phyloP scores from a whole-genome alignment of 2,797 vertebrate genomes.

The Geotrypetes seraphini region DNA sequence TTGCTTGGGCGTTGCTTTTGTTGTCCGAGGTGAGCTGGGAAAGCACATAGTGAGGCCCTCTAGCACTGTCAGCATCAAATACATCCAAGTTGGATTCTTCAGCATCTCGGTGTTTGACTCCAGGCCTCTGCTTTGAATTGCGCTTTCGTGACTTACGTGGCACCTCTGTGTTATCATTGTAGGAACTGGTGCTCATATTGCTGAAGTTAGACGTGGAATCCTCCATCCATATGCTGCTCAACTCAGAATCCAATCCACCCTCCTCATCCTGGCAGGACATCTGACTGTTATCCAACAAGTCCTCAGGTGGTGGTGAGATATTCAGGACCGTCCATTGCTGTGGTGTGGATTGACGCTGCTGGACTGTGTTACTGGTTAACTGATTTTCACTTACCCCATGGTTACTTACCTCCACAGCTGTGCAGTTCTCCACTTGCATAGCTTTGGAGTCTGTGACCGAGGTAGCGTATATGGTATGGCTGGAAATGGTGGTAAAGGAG shows the following conservation, averaged over 20 bases:
- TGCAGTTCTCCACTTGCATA: constrained; percentile 71
- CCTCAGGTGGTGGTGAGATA: constrained; percentile 95
- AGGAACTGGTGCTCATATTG: constrained; percentile 84
- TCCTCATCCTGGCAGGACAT: constrained; percentile 95
- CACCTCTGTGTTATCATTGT: constrained; percentile 98
- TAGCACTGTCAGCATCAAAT: constrained; percentile 97
- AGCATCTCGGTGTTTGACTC: constrained; percentile 70
- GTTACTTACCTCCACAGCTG: constrained; percentile 75
- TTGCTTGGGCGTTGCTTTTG: constrained; percentile 86
- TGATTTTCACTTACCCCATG: constrained; percentile 68
- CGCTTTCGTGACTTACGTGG: constrained; percentile 96
- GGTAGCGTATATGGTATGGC: constrained; percentile 82
- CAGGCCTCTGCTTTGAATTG: constrained; percentile 91
- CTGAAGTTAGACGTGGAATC: constrained; percentile 97
- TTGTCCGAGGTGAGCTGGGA: constrained; percentile 90
- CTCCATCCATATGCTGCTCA: constrained; percentile 97
- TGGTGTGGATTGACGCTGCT: constrained; percentile 80
- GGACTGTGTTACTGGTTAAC: constrained; percentile 57
- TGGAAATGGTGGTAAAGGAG: constrained; percentile 95
- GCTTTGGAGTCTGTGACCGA: constrained; percentile 79
- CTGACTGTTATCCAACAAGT: constrained; percentile 89
- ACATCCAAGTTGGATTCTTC: constrained; percentile 89
- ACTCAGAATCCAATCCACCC: constrained; percentile 81
- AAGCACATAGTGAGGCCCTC: constrained; percentile 97
- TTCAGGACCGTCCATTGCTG: constrained; percentile 90